These are phyloP conservation scores for Eulemur rufifrons DNA, from an alignment of 2,113 vertebrate species.

Conservation along the genomic window DNA sequence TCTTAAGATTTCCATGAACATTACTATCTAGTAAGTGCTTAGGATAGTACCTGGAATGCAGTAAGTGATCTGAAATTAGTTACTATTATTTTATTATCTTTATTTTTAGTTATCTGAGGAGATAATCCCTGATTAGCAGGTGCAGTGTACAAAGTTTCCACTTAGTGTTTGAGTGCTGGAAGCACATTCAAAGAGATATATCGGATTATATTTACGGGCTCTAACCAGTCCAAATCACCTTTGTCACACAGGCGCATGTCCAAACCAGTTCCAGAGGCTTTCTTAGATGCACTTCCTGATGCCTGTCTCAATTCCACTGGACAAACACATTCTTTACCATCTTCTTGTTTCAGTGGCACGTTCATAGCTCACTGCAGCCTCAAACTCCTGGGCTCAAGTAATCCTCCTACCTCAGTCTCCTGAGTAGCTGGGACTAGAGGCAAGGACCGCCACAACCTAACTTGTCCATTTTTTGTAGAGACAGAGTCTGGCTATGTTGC, in stretches of 20 bases:
- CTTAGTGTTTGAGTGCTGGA: background rate
- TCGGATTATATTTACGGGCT: conserved; percentile 86
- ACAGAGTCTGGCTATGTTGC: no score
- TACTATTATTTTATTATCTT: background rate
- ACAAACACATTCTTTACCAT: conserved; percentile 96
- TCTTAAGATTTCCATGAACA: background rate
- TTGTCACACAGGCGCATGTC: conserved; percentile 93
- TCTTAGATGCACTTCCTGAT: conserved; percentile 90
- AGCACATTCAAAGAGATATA: background rate
- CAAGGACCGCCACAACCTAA: no score
- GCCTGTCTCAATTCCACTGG: conserved; percentile 96
- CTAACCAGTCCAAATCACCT: conserved; percentile 94
- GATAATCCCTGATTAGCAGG: background rate
- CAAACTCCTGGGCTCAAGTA: no score
- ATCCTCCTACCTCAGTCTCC: no score
- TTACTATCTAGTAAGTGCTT: background rate
- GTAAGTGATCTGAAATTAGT: background rate
- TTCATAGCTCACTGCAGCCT: no score
- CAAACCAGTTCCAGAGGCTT: conserved; percentile 87
- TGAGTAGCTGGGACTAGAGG: no score
- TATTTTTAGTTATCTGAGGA: background rate
- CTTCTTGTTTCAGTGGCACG: conserved; percentile 87
- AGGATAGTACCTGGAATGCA: background rate
- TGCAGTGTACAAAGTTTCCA: background rate
- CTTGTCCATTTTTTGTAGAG: no score